phyloP scores from a whole-genome alignment of 2,888 invertebrate genomes.

The Drosophila robusta region DNA sequence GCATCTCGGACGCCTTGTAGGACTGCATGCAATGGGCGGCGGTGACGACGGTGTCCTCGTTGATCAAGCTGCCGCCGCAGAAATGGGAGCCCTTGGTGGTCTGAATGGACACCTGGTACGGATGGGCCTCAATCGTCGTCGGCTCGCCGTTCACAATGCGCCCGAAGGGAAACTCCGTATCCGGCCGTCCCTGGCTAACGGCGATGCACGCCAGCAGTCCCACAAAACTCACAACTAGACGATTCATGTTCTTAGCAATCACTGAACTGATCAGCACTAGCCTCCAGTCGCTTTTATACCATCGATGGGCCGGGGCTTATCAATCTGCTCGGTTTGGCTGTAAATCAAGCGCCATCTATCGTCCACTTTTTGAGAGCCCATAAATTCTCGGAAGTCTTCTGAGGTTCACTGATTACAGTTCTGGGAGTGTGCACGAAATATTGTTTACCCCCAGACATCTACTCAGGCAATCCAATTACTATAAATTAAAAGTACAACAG shows the following conservation, averaged over 20 bases:
- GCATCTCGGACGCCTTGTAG: constrained; percentile 50
- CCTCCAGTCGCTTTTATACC: constrained; percentile 50
- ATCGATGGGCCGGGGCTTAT: constrained; percentile 25
- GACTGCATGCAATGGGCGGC: constrained; percentile 85
- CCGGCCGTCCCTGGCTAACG: constrained; percentile 38
- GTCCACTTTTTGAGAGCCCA: constrained; percentile 10
- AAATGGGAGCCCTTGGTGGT: constrained; percentile 77
- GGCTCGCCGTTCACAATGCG: constrained; percentile 85
- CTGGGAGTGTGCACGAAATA: not conserved
- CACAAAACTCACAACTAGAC: constrained; percentile 42
- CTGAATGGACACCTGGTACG: constrained; percentile 85
- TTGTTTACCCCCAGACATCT: constrained; percentile 1
- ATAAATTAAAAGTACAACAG: constrained; percentile 6
- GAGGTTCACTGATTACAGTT: constrained; percentile 42
- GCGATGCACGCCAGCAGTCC: constrained; percentile 52
- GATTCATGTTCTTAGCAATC: constrained; percentile 55
- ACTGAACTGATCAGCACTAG: constrained; percentile 31
- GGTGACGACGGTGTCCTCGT: constrained; percentile 81
- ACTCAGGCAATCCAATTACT: not conserved
- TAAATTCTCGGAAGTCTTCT: constrained; percentile 24
- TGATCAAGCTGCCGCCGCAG: constrained; percentile 85
- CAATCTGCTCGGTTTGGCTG: not conserved
- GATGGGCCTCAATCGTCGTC: constrained; percentile 83
- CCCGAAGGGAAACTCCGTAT: constrained; percentile 66
- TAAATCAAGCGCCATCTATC: constrained; percentile 48